Base-by-base conservation (phyloP, 2,888 invertebrate genomes). In the Eupithecia pulchellata region DNA sequence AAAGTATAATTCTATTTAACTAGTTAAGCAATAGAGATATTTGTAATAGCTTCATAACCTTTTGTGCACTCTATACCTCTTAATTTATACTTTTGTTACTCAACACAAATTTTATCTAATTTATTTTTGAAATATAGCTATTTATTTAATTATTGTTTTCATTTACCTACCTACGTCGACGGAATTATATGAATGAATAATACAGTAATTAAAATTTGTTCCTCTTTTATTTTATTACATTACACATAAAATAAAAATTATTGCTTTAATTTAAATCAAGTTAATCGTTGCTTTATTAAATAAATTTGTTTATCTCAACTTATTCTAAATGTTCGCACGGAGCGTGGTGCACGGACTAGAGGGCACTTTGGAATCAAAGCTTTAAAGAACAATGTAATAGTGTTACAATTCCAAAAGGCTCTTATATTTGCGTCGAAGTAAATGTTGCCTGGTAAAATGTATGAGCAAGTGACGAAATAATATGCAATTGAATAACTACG, bases 191-290 rank as follows among this genome's bases (percentile, higher is more conserved):
- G 9, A 57, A 60, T 32, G n/a, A 2, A 60, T n/a, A 60, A 32
- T 11, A 86, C 76, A 76, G 72, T 65, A 69, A 36, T 76, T 79
- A 87, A 86, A 90, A 87, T 89, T 90, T 91, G 89, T 88, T 91
- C 88, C 88, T 88, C 85, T 83, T 90, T 90, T 89, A 90, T 89
- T 92, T 85, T 1, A 47, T 47, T 47, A 47, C 42, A 89, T 85
- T 91, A 90, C 87, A 91, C 86, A 87, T 89, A 89, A 91, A 89
- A 89, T 89, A 84, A 88, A n/a, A 85, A 89, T 86, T 82, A 89
- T 87, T 86, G 86, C 85, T 85, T 85, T 82, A 83, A 82, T 81
- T 83, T 82, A 87, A 90, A 88, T 89, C 85, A 88, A 88, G 78
- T 86, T 81, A 89, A 89, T 89, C 86, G 86, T 88, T 89, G 87